These are phyloP conservation scores for Macaria liturata DNA, from an alignment of 2,888 invertebrate species.

Conservation along the genomic window DNA sequence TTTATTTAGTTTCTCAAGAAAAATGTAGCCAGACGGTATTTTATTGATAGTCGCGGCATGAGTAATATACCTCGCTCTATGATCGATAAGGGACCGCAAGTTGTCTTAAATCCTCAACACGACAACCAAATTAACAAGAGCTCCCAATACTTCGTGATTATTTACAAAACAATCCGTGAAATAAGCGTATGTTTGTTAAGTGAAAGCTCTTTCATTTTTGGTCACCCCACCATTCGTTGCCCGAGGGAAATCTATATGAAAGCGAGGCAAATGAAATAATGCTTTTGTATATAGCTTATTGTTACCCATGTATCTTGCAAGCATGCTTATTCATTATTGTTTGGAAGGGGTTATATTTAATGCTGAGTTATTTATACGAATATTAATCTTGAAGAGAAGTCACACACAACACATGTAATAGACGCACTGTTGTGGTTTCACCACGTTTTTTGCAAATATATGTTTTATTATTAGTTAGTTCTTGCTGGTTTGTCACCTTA, in stretches of 20 bases:
- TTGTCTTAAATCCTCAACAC: conserved; percentile 34
- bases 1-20: background rate
- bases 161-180: conserved; percentile 13
- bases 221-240: conserved; percentile 28
- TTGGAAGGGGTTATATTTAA: conserved; percentile 21
- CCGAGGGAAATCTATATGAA: conserved; percentile 52
- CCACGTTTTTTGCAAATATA: too few relatives aligned
- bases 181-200: conserved; percentile 12
- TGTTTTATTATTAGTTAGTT: too few relatives aligned
- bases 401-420: too few relatives aligned
- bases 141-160: conserved; percentile 23
- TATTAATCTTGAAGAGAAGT: too few relatives aligned
- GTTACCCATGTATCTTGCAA: conserved; percentile 40
- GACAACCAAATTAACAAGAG: conserved; percentile 27
- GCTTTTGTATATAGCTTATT: conserved; percentile 43
- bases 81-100: conserved; percentile 38
- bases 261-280: conserved; percentile 49
- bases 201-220: conserved; percentile 26
- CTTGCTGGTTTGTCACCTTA: too few relatives aligned
- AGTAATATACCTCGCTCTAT: conserved; percentile 37
- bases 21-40: conserved; percentile 14
- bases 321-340: conserved; percentile 21
- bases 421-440: too few relatives aligned
- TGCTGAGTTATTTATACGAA: conserved; percentile 6
- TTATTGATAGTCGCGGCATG: conserved; percentile 35